Evolutionary conservation across 2,113 vertebrate genomes (phyloP).

Genomic region (Acinonyx jubatus): DNA sequence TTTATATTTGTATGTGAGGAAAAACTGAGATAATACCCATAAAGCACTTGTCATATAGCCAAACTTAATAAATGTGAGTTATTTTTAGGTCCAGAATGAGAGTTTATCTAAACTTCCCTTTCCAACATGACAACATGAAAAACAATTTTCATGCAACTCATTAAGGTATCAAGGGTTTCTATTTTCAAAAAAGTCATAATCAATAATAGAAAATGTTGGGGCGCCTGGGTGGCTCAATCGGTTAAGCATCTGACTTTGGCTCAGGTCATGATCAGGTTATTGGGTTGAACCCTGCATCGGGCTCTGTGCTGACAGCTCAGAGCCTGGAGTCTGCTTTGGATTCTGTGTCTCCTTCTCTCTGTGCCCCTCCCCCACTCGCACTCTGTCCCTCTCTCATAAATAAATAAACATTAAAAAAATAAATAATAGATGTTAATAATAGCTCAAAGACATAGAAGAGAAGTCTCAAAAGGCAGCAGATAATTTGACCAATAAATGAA

Average conservation of each 20-base stretch:
- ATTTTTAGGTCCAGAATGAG: background rate
- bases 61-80: conserved; percentile 10
- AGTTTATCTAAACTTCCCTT: background rate
- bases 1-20: background rate
- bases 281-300: too few species aligned
- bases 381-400: too few species aligned
- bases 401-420: too few species aligned
- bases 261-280: too few species aligned
- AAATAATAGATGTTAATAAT: background rate
- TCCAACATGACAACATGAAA: background rate
- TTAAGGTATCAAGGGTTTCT: background rate
- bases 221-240: too few species aligned
- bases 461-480: conserved; percentile 2
- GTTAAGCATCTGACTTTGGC: too few species aligned
- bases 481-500: conserved; percentile 12
- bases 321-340: too few species aligned
- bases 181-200: conserved; percentile 48
- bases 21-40: background rate
- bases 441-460: conserved; percentile 1
- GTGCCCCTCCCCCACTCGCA: too few species aligned
- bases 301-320: too few species aligned
- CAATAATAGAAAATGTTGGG: background rate
- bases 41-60: background rate
- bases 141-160: background rate
- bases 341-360: too few species aligned